phyloP scores from a whole-genome alignment of 1,140 invertebrate species.

The Brachionus rotundiformis region DNA sequence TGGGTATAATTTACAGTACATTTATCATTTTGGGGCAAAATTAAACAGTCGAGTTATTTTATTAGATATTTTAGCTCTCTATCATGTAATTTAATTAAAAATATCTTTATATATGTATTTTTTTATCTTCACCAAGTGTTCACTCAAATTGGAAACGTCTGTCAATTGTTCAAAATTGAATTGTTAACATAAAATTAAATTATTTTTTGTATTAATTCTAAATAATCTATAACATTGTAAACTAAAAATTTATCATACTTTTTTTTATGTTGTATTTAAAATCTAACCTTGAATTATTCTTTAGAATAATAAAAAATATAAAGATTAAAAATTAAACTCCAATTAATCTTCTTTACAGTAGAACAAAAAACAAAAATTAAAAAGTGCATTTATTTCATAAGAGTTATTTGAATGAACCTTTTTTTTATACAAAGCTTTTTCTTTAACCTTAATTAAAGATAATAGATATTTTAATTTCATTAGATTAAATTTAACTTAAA shows the following conservation, averaged over 20 bases:
- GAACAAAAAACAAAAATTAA: too few relatives aligned
- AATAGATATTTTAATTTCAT: not conserved
- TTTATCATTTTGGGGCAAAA: not conserved
- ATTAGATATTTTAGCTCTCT: not conserved
- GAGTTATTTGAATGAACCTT: not conserved
- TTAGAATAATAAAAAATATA: not conserved
- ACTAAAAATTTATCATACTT: not conserved
- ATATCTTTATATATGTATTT: not conserved
- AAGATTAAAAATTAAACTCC: not conserved
- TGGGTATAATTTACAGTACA: not conserved
- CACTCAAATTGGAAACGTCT: not conserved
- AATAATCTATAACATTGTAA: not conserved
- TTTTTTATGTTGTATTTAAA: not conserved
- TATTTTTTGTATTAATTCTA: not conserved
- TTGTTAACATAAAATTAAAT: not conserved
- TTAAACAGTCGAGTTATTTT: conserved; percentile 7
- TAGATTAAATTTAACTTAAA: not conserved
- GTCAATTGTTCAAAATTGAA: conserved; percentile 7
- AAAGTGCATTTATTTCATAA: not conserved
- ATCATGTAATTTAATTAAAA: not conserved
- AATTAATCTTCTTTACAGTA: not conserved
- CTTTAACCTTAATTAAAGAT: conserved; percentile 10
- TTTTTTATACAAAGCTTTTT: not conserved
- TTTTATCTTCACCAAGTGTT: not conserved
- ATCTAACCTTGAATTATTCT: not conserved